These are phyloP conservation scores for Remorina albescens DNA, from an alignment of 2,797 vertebrate species.

Conservation along the genomic window DNA sequence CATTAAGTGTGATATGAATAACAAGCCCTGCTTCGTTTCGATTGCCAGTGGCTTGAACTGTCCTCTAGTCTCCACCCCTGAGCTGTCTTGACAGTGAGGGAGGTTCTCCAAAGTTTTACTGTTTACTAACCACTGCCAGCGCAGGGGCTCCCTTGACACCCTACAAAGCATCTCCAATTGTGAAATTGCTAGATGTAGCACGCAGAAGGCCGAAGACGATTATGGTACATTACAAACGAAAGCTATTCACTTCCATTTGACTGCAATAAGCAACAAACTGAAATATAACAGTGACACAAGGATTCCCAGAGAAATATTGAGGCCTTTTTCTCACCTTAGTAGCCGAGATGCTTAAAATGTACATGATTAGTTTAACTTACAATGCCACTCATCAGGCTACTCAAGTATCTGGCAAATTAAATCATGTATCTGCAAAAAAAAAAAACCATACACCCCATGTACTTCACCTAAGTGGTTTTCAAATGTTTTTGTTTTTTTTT, in stretches of 20 bases:
- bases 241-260: not conserved
- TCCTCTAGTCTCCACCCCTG: conserved; percentile 44
- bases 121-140: conserved; percentile 41
- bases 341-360: conserved; percentile 15
- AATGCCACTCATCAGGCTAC: conserved; percentile 22
- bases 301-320: conserved; percentile 5
- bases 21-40: conserved; percentile 66
- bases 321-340: not conserved
- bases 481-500: not conserved
- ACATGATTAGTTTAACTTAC: conserved; percentile 20
- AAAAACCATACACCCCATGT: conserved; percentile 27
- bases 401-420: conserved; percentile 9
- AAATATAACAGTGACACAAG: conserved; percentile 4
- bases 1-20: conserved; percentile 71
- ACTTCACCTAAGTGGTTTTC: conserved; percentile 16
- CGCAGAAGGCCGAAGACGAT: conserved; percentile 23
- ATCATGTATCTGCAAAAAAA: conserved; percentile 16
- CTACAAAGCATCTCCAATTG: conserved; percentile 19
- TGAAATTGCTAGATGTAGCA: conserved; percentile 19
- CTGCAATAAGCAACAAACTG: conserved; percentile 4
- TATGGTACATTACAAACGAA: not conserved
- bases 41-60: conserved; percentile 53
- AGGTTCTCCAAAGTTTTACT: conserved; percentile 58
- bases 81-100: conserved; percentile 55
- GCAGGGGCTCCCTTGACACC: conserved; percentile 36